phyloP scores from a whole-genome alignment of 2,888 invertebrate species.

The Leucophora obtusa region DNA sequence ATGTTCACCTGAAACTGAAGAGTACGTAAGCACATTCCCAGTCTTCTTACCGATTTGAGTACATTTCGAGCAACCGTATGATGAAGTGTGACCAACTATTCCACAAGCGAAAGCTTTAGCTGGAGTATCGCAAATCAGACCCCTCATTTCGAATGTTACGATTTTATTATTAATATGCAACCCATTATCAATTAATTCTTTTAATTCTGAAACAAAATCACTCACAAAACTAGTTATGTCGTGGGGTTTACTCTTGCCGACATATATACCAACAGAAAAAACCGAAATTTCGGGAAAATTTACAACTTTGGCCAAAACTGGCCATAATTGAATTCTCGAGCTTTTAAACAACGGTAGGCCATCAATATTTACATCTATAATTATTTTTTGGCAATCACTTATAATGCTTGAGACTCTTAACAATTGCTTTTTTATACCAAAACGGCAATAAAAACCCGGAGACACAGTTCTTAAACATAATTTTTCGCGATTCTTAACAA shows the following conservation, averaged over 20 bases:
- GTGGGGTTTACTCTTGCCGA: too few relatives aligned
- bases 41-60: too few relatives aligned
- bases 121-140: too few relatives aligned
- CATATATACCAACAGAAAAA: constrained; percentile 33
- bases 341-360: constrained; percentile 45
- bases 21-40: constrained; percentile 9
- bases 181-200: too few relatives aligned
- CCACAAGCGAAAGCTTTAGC: too few relatives aligned
- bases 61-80: too few relatives aligned
- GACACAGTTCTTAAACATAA: constrained; percentile 16
- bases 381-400: constrained; percentile 20
- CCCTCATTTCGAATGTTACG: too few relatives aligned
- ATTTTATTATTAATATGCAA: too few relatives aligned
- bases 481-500: constrained; percentile 18
- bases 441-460: constrained; percentile 27
- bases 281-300: constrained; percentile 27
- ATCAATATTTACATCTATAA: constrained; percentile 46
- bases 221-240: too few relatives aligned
- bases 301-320: constrained; percentile 37
- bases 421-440: constrained; percentile 20
- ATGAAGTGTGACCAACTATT: too few relatives aligned
- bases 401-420: constrained; percentile 16
- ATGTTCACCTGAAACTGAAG: not conserved
- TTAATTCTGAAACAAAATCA: too few relatives aligned
- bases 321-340: constrained; percentile 41